Evolutionary conservation across 2,888 invertebrate genomes (phyloP), one percentile per base, ranked within the genome.

Genomic region (Caenorhabditis sinica): DNA sequence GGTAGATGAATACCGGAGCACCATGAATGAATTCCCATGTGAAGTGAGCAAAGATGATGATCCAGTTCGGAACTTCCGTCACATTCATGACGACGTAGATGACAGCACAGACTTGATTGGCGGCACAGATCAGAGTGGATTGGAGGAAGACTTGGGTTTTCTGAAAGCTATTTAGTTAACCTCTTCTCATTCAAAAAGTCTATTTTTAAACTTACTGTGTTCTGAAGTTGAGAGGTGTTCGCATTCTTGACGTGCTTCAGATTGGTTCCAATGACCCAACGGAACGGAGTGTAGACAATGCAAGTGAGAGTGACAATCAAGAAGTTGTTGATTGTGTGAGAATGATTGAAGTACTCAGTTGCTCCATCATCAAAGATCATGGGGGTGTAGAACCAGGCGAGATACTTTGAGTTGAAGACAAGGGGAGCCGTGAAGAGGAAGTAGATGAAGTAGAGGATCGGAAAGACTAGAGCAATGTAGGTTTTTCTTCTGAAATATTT

Each of bases 311-410:
- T 73, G 9, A 81, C 73, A 51, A 81, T 73, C 28, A 81, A 23
- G 45, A 73, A 73, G 36, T 81, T 81, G 53, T 81, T 81, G 51
- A 66, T 40, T 49, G 68, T 73, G 40, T 81, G 81, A 9, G 73
- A 68, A 23, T 68, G 73, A 36, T 81, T 81, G 68, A 73, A 81
- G 49, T 81, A 81, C 43, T 69, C 69, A 25, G 77, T 69, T 13
- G 77, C 69, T 11, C 33, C 51, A 6, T 83, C 83, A 30, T 66
- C 68, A 56, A 61, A 77, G 11, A 87, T 85, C 68, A 81, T 73
- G 13, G 87, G 87, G 40, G 82, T 71, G 79, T 81, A 85, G 66
- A 87, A 85, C 87, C 85, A 85, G 13, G 87, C 87, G 45, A 75
- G 69, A 53, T 82, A 71, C n/a, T 76, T 69, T 5, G 85, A 79